Evolutionary conservation across 2,113 vertebrate species (phyloP), one percentile per base, ranked within the genome.

Genomic region (Sinocyclocheilus anophthalmus): DNA sequence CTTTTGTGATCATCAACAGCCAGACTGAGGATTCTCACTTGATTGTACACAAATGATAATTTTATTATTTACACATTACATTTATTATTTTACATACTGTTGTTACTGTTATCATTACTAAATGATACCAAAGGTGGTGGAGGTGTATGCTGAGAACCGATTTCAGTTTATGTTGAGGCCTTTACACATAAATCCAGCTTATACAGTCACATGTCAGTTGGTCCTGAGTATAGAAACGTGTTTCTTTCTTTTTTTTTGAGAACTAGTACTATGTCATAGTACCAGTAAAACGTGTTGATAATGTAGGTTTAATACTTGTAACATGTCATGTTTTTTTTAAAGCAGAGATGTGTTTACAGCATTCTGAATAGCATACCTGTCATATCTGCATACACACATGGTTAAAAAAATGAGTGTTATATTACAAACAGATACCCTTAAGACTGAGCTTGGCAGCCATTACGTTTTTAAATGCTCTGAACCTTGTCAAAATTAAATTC

Each of bases 101-200:
- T 59, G 14, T 80, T 69, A 50, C 80, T 11, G 14, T 78, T 57
- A 76, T 37, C 70, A 76, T 76, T 50, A 76, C 55, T 42, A 39
- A 79, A 79, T 61, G 30, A 37, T 55, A 57, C 55, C 57, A 80
- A 63, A 80, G 55, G 22, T 76, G 73, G 73, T 50, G 73, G 73
- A 16, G 45, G 39, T 76, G 45, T 76, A 55, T 61, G 6, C 18
- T 45, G 12, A 81, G 78, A 30, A 30, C 48, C 33, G 16, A n/a
- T 22, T 78, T 37, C 30, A 10, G 30, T 13, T 78, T 37, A 18
- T 37, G 16, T 53, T 30, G 22, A 24, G 42, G 72, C 72, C 42
- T 26, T 55, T 76, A 55, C 20, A 12, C 33, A 26, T 22, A 59
- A 39, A 18, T 79, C 53, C 53, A 59, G 1, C 18, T 57, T 30